Evolutionary conservation across 2,888 invertebrate species (phyloP).

Genomic region (Calameuta pallipes): DNA sequence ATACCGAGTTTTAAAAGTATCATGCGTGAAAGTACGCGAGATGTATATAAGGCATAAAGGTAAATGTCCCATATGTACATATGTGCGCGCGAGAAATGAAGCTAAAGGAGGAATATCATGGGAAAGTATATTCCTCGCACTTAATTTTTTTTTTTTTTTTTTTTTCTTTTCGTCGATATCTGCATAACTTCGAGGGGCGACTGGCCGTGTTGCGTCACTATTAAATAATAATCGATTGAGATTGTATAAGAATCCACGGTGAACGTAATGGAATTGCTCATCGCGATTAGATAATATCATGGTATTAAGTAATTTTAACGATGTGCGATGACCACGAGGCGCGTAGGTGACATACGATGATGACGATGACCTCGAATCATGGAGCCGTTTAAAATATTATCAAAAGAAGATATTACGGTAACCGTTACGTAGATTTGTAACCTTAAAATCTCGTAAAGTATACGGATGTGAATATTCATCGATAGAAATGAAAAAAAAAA

Average conservation of each 20-base stretch:
- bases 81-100: no score
- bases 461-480: no score
- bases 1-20: slow-evolving; percentile 9
- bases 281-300: slow-evolving; percentile 6
- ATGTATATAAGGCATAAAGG: no score
- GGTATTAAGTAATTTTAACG: slow-evolving; percentile 5
- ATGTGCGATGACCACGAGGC: neutral
- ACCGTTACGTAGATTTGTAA: no score
- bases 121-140: no score
- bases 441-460: no score
- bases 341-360: slow-evolving; percentile 4
- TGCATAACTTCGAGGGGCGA: no score
- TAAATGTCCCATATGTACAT: no score
- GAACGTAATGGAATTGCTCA: slow-evolving; percentile 11
- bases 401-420: no score
- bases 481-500: no score
- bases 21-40: slow-evolving; percentile 13
- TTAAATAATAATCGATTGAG: slow-evolving; percentile 22
- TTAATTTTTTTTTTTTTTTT: neutral
- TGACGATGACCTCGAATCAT: neutral
- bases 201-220: slow-evolving; percentile 6
- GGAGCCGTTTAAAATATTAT: neutral
- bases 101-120: no score
- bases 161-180: no score
- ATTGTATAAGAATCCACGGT: slow-evolving; percentile 13